A percentile compares a stretch with the other conserved stretches of the same genome.
These are phyloP conservation scores for Odontesthes bonariensis DNA, from an alignment of 2,113 vertebrate species.

Conservation along the genomic window DNA sequence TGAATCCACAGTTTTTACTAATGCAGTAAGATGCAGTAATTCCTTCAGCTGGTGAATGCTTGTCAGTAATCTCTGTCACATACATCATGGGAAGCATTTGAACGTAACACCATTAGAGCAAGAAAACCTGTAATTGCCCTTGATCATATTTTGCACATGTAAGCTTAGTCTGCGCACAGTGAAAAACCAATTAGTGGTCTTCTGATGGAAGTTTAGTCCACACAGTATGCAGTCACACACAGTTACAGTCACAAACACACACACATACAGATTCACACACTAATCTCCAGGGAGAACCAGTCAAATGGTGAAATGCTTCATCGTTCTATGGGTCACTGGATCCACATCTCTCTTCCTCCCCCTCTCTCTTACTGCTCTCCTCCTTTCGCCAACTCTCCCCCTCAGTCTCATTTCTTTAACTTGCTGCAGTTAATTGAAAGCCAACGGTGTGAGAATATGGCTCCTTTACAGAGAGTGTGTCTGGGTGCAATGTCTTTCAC, in stretches of 20 bases:
- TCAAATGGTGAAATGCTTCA: slow-evolving; percentile 67
- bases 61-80: not conserved
- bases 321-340: slow-evolving; percentile 66
- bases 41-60: not conserved
- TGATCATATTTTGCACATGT: slow-evolving; percentile 31
- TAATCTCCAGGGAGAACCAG: slow-evolving; percentile 67
- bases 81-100: not conserved
- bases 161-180: slow-evolving; percentile 29
- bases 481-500: slow-evolving; percentile 47
- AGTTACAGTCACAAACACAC: too few species aligned
- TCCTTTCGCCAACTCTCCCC: slow-evolving; percentile 20
- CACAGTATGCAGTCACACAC: slow-evolving; percentile 6
- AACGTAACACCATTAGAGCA: slow-evolving; percentile 21
- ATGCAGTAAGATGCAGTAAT: not conserved
- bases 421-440: slow-evolving; percentile 80
- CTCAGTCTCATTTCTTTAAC: slow-evolving; percentile 67
- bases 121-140: slow-evolving; percentile 33
- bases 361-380: slow-evolving; percentile 10
- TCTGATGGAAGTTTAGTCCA: slow-evolving; percentile 39
- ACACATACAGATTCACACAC: slow-evolving; percentile 55
- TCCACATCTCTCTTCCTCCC: slow-evolving; percentile 47
- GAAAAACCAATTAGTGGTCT: slow-evolving; percentile 51
- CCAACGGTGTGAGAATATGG: slow-evolving; percentile 79
- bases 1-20: not conserved
- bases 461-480: slow-evolving; percentile 69